These are phyloP conservation scores for Drosophila subpulchrella DNA, from an alignment of 1,140 invertebrate genomes.

Conservation along the genomic window DNA sequence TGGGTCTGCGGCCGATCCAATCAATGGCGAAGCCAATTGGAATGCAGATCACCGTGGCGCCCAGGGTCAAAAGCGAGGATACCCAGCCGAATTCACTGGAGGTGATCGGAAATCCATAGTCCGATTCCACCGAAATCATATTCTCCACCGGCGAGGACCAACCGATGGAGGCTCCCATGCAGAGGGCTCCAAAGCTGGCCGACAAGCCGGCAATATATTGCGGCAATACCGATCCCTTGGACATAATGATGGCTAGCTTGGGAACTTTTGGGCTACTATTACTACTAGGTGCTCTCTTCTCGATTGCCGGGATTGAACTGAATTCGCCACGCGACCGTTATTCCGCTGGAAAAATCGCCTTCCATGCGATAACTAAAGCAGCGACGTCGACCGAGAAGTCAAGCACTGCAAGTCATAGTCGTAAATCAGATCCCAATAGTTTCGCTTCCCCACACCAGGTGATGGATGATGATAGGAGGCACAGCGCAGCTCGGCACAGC, in stretches of 20 bases:
- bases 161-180: slow-evolving; percentile 87
- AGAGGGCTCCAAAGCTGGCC: slow-evolving; percentile 87
- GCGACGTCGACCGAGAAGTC: slow-evolving; percentile 19
- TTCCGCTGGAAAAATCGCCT: slow-evolving; percentile 51
- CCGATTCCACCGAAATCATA: slow-evolving; percentile 77
- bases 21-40: slow-evolving; percentile 89
- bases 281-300: slow-evolving; percentile 11
- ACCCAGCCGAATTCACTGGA: slow-evolving; percentile 63
- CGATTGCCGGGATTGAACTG: slow-evolving; percentile 47
- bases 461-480: slow-evolving; percentile 1
- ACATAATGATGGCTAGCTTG: slow-evolving; percentile 23
- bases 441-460: slow-evolving; percentile 5
- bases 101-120: slow-evolving; percentile 80
- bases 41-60: slow-evolving; percentile 87
- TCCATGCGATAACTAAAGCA: slow-evolving; percentile 38
- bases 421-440: slow-evolving; percentile 42
- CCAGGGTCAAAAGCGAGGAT: slow-evolving; percentile 68
- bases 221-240: slow-evolving; percentile 54
- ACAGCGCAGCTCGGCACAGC: slow-evolving; percentile 3
- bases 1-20: slow-evolving; percentile 88
- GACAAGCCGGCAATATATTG: slow-evolving; percentile 78
- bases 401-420: slow-evolving; percentile 21
- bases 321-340: slow-evolving; percentile 30
- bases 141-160: slow-evolving; percentile 89
- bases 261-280: background rate